A percentile compares a stretch with the other conserved stretches of the same genome.
These are phyloP conservation scores for Phoenicopterus ruber DNA, from an alignment of 2,113 vertebrate genomes.

Conservation along the genomic window DNA sequence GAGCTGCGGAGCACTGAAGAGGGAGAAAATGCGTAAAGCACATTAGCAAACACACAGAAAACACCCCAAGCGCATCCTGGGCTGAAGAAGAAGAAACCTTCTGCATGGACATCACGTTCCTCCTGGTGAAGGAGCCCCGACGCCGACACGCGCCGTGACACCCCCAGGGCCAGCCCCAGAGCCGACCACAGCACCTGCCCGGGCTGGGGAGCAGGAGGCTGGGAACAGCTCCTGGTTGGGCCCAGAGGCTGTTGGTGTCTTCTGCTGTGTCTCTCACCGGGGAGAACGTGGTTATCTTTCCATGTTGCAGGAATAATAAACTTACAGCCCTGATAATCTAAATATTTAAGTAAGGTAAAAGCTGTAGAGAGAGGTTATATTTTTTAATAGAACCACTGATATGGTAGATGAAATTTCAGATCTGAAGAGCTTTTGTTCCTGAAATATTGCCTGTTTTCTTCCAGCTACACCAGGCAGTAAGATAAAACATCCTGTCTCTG, in stretches of 20 bases:
- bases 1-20: not conserved
- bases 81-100: not conserved
- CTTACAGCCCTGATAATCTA: not conserved
- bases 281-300: not conserved
- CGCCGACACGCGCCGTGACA: fast-evolving
- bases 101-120: not conserved
- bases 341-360: not conserved
- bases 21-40: not conserved
- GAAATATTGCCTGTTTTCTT: not conserved
- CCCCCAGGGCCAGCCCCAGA: not conserved
- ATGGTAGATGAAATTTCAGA: not conserved
- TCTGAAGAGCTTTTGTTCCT: not conserved
- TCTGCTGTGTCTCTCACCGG: not conserved
- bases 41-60: not conserved
- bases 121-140: no score
- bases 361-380: not conserved
- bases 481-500: not conserved
- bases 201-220: not conserved
- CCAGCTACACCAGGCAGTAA: not conserved
- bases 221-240: no score
- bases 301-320: not conserved
- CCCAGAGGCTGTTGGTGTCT: not conserved
- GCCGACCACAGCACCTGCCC: not conserved
- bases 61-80: not conserved
- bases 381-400: not conserved